Conservation (phyloP, 2,113 vertebrate genomes). For the Gyps fulvus region DNA sequence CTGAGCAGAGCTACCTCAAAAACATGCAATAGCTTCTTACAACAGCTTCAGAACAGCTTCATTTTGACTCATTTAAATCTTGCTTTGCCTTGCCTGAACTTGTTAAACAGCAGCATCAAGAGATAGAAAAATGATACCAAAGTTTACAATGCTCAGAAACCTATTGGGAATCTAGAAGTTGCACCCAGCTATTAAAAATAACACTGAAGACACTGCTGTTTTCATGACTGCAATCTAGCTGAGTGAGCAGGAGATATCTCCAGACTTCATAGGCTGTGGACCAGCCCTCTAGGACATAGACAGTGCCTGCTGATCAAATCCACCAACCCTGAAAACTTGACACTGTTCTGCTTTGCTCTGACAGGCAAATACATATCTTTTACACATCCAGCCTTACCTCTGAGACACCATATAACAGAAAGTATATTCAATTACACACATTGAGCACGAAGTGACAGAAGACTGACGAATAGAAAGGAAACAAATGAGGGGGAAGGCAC, state of each 20-base stretch:
- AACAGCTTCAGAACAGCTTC: background rate
- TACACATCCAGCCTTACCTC: background rate
- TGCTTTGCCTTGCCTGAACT: background rate
- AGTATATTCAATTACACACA: background rate
- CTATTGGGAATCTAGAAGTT: background rate
- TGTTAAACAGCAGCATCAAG: background rate
- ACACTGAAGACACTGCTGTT: background rate
- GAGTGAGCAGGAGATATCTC: background rate
- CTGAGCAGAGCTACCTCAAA: background rate
- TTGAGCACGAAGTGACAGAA: background rate
- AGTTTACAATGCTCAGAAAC: background rate
- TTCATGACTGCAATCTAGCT: background rate
- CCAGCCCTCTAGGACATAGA: background rate
- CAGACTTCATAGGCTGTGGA: background rate
- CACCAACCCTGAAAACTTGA: background rate
- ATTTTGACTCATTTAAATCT: background rate
- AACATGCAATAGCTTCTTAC: accelerated
- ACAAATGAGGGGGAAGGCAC: background rate
- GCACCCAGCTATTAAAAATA: background rate
- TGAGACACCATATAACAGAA: background rate
- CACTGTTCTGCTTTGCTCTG: background rate
- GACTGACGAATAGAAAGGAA: background rate
- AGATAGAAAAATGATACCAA: background rate
- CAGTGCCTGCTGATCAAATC: background rate
- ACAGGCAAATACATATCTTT: background rate